Conservation (phyloP, 1,140 invertebrate genomes). For the Ladona fulva region DNA sequence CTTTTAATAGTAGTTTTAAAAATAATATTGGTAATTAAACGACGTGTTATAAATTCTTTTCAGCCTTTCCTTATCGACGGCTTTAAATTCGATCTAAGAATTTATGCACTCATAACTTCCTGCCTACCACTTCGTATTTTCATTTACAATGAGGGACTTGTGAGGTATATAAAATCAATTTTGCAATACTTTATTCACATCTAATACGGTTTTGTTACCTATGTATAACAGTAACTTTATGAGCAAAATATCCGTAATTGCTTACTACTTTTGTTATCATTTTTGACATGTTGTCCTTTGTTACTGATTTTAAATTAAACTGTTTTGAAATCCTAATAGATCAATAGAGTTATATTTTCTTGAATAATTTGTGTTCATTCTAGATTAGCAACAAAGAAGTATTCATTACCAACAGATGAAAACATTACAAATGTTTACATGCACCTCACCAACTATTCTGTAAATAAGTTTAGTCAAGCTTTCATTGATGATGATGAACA, state of each 20-base stretch:
- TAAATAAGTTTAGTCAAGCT: constrained; percentile 68
- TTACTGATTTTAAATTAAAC: too few species aligned
- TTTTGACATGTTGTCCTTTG: too few species aligned
- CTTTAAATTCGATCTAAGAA: constrained; percentile 92
- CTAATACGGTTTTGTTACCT: too few species aligned
- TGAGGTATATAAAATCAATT: constrained; percentile 43
- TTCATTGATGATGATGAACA: constrained; percentile 54
- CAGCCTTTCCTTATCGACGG: constrained; percentile 85
- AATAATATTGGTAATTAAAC: too few species aligned
- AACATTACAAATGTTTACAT: constrained; percentile 84
- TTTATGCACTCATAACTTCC: constrained; percentile 90
- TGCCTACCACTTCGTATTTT: constrained; percentile 89
- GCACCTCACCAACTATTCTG: constrained; percentile 95
- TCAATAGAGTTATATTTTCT: constrained; percentile 11
- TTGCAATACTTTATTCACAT: background rate
- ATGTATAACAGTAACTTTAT: too few species aligned
- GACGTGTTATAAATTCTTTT: too few species aligned
- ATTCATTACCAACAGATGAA: constrained; percentile 64
- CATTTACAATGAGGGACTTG: constrained; percentile 91
- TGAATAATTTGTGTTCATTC: constrained; percentile 19
- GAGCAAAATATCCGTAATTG: too few species aligned
- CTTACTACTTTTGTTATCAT: too few species aligned
- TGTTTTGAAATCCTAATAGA: too few species aligned
- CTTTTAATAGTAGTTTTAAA: constrained; percentile 25
- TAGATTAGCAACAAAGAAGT: constrained; percentile 78